Evolutionary conservation across 2,888 invertebrate genomes (phyloP).

Genomic region (Stratiomys singularior): DNA sequence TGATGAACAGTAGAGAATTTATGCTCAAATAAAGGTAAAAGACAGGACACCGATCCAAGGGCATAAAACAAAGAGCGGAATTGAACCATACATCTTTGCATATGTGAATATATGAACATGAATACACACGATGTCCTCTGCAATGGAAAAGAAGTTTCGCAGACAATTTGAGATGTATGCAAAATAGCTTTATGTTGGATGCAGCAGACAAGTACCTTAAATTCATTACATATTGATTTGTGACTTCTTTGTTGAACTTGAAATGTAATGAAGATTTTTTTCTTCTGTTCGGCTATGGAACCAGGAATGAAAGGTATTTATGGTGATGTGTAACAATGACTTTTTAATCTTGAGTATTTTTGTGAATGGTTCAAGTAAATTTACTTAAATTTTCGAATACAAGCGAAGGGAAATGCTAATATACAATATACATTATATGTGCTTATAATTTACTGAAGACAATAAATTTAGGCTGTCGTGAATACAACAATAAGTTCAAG

Average conservation of each 20-base stretch:
- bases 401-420: no score
- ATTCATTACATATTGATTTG: constrained; percentile 40
- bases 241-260: constrained; percentile 36
- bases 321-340: background rate
- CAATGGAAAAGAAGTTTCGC: background rate
- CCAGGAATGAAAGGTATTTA: background rate
- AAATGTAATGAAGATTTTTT: constrained; percentile 22
- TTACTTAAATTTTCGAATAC: no score
- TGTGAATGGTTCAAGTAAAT: no score
- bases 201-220: constrained; percentile 49
- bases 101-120: background rate
- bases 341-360: no score
- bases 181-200: constrained; percentile 55
- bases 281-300: background rate
- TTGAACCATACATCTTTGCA: background rate
- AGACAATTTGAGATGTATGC: constrained; percentile 55
- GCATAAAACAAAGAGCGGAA: constrained; percentile 20
- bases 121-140: background rate
- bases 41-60: background rate
- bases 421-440: no score
- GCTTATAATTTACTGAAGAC: no score
- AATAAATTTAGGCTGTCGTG: no score
- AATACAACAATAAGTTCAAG: no score
- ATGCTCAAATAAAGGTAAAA: constrained; percentile 52
- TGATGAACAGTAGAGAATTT: constrained; percentile 56